phyloP scores from a whole-genome alignment of 2,113 vertebrate genomes.

The Channa argus region DNA sequence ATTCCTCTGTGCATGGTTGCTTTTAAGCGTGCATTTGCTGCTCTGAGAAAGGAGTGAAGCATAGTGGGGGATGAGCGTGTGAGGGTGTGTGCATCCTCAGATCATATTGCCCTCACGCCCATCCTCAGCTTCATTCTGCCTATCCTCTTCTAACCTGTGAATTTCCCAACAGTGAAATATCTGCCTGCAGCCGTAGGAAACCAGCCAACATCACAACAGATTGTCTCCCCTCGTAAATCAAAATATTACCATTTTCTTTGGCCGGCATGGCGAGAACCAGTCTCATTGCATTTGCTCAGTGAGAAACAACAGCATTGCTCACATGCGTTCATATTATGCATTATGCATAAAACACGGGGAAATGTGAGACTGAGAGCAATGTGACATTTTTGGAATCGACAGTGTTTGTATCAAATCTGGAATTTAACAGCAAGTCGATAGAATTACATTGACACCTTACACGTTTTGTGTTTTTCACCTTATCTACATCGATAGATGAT shows the following conservation, averaged over 20 bases:
- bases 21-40: slow-evolving; percentile 61
- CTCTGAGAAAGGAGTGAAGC: slow-evolving; percentile 34
- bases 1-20: slow-evolving; percentile 60
- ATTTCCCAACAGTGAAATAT: slow-evolving; percentile 63
- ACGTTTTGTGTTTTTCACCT: slow-evolving; percentile 21
- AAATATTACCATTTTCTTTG: slow-evolving; percentile 60
- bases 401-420: slow-evolving; percentile 26
- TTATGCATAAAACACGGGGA: slow-evolving; percentile 52
- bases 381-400: slow-evolving; percentile 37
- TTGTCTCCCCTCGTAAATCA: slow-evolving; percentile 64
- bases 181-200: slow-evolving; percentile 59
- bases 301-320: slow-evolving; percentile 70
- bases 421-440: neutral
- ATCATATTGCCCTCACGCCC: slow-evolving; percentile 77
- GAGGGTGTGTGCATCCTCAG: slow-evolving; percentile 68
- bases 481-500: slow-evolving; percentile 41
- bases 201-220: slow-evolving; percentile 68
- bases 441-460: neutral
- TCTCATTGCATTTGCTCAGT: slow-evolving; percentile 52
- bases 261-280: slow-evolving; percentile 36
- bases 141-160: slow-evolving; percentile 53
- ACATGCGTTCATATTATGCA: slow-evolving; percentile 60
- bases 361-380: slow-evolving; percentile 47
- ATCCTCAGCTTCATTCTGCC: slow-evolving; percentile 62
- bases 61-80: slow-evolving; percentile 56